Evolutionary conservation across 2,888 invertebrate species (phyloP).

Genomic region (Latrodectus elegans): DNA sequence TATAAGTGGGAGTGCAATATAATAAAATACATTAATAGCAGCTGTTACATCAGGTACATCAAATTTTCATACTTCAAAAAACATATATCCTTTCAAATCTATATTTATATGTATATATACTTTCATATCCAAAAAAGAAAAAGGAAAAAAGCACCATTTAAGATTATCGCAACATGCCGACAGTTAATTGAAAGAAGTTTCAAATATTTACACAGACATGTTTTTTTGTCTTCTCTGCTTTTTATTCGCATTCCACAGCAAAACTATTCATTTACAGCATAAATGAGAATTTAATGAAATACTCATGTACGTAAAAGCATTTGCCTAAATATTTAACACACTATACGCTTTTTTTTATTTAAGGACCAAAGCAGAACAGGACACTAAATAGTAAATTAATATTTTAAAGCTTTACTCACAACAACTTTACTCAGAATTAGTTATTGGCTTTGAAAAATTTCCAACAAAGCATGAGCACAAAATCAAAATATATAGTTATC

Average conservation of each 20-base stretch:
- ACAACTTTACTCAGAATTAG: too few relatives aligned
- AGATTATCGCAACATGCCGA: constrained; percentile 56
- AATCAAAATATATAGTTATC: too few relatives aligned
- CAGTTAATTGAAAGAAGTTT: constrained; percentile 49
- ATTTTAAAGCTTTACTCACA: neutral
- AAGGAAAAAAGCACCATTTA: constrained; percentile 58
- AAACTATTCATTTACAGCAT: constrained; percentile 28
- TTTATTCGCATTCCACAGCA: constrained; percentile 16
- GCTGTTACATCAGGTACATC: constrained; percentile 52
- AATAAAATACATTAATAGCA: constrained; percentile 53
- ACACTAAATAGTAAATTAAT: neutral
- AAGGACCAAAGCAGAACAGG: neutral
- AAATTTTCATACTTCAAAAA: constrained; percentile 32
- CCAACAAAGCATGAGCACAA: too few relatives aligned
- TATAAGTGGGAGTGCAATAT: constrained; percentile 23
- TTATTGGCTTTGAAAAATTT: too few relatives aligned
- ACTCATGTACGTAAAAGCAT: constrained; percentile 8
- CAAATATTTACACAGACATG: constrained; percentile 36
- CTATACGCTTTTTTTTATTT: constrained; percentile 18
- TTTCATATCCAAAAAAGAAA: constrained; percentile 47
- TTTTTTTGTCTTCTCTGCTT: constrained; percentile 4
- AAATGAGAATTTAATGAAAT: constrained; percentile 6
- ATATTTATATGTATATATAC: constrained; percentile 54
- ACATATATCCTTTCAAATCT: constrained; percentile 39
- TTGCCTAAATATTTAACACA: constrained; percentile 1